phyloP scores from a whole-genome alignment of 2,888 invertebrate species.

The Caenorhabditis sinica region DNA sequence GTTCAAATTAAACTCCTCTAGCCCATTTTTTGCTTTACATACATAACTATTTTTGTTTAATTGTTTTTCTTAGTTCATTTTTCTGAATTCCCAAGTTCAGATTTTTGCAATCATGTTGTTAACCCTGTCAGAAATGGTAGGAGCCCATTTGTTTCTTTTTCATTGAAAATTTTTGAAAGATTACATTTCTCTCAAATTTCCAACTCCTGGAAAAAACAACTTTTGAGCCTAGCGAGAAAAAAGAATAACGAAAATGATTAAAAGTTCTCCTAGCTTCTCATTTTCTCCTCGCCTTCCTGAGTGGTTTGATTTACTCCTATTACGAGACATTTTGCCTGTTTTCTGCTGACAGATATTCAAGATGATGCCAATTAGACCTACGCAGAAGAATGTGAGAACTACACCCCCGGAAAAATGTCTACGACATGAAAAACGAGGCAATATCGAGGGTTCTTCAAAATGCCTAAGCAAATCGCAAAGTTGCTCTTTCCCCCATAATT shows the following conservation, averaged over 20 bases:
- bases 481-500: neutral
- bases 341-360: neutral
- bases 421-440: neutral
- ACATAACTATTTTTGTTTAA: too few species aligned
- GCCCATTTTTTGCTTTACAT: too few species aligned
- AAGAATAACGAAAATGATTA: neutral
- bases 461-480: neutral
- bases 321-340: constrained; percentile 14
- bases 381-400: constrained; percentile 33
- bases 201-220: too few species aligned
- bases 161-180: too few species aligned
- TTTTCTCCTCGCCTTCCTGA: constrained; percentile 1
- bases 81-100: too few species aligned
- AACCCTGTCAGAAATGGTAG: too few species aligned
- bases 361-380: constrained; percentile 48
- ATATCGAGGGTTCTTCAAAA: neutral
- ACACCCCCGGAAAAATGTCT: constrained; percentile 39
- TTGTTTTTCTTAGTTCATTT: too few species aligned
- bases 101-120: too few species aligned
- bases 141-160: too few species aligned
- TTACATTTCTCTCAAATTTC: too few species aligned
- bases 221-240: too few species aligned
- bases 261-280: neutral
- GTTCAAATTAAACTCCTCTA: too few species aligned
- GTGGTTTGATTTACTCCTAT: constrained; percentile 29